Evolutionary conservation across 2,797 vertebrate genomes (phyloP).

Genomic region (Petrocephalus sullivani): DNA sequence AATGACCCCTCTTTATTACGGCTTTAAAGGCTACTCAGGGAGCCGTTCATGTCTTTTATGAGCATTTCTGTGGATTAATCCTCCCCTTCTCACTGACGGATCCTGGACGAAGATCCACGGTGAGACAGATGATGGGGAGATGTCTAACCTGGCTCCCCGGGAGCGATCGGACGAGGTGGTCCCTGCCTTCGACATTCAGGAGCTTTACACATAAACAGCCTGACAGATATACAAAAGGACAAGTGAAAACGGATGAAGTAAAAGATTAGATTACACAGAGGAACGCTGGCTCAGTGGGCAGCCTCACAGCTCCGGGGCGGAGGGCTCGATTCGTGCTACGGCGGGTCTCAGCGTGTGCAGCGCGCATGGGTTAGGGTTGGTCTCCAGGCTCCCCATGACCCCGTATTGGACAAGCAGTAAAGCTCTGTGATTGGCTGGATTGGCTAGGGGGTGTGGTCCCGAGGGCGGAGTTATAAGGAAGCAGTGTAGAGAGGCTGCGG

Average conservation of each 20-base stretch:
- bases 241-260: slow-evolving; percentile 2
- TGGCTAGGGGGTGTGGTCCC: not conserved
- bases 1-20: slow-evolving; percentile 37
- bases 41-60: slow-evolving; percentile 43
- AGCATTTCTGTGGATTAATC: slow-evolving; percentile 32
- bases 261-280: slow-evolving; percentile 13
- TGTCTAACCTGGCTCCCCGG: slow-evolving; percentile 10
- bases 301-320: not conserved
- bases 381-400: not conserved
- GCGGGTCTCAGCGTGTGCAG: not conserved
- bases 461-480: slow-evolving; percentile 22
- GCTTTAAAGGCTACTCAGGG: slow-evolving; percentile 37
- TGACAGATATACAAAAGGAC: not conserved
- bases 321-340: not conserved
- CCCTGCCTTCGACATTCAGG: not conserved
- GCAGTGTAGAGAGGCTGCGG: slow-evolving; percentile 19
- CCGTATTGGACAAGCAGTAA: not conserved
- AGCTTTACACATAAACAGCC: not conserved
- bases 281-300: not conserved
- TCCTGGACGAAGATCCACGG: slow-evolving; percentile 30
- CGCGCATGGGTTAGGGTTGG: not conserved
- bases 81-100: slow-evolving; percentile 8
- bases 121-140: slow-evolving; percentile 39
- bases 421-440: not conserved
- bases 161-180: slow-evolving; percentile 28